phyloP scores from a whole-genome alignment of 2,888 invertebrate genomes.

The Pinctada fucata region DNA sequence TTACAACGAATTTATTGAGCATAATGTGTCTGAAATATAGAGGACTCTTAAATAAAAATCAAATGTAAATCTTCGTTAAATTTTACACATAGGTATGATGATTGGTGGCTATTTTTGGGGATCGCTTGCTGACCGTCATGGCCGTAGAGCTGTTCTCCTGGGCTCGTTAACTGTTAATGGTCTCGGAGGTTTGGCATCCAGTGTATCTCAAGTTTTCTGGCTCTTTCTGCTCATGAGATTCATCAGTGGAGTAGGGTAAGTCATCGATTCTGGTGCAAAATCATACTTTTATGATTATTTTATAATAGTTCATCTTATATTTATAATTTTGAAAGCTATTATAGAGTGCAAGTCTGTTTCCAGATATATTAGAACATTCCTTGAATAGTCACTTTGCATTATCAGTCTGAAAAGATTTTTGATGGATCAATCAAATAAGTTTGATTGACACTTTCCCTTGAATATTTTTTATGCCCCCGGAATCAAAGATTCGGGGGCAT shows the following conservation, averaged over 20 bases:
- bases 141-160: constrained; percentile 91
- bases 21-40: too few species aligned
- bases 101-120: constrained; percentile 95
- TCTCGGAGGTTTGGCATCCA: constrained; percentile 91
- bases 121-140: constrained; percentile 91
- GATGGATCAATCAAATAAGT: too few species aligned
- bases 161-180: constrained; percentile 94
- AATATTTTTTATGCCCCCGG: too few species aligned
- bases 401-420: too few species aligned
- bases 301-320: background rate
- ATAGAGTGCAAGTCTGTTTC: background rate
- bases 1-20: too few species aligned
- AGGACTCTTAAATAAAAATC: too few species aligned
- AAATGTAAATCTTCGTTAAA: too few species aligned
- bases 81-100: constrained; percentile 86
- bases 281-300: background rate
- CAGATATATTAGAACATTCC: too few species aligned
- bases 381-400: too few species aligned
- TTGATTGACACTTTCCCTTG: too few species aligned
- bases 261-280: background rate
- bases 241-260: constrained; percentile 94
- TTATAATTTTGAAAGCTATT: background rate
- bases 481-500: too few species aligned
- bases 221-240: constrained; percentile 93
- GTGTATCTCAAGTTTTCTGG: constrained; percentile 91